Evolutionary conservation across 1,140 invertebrate species (phyloP).

Genomic region (Proales similis): DNA sequence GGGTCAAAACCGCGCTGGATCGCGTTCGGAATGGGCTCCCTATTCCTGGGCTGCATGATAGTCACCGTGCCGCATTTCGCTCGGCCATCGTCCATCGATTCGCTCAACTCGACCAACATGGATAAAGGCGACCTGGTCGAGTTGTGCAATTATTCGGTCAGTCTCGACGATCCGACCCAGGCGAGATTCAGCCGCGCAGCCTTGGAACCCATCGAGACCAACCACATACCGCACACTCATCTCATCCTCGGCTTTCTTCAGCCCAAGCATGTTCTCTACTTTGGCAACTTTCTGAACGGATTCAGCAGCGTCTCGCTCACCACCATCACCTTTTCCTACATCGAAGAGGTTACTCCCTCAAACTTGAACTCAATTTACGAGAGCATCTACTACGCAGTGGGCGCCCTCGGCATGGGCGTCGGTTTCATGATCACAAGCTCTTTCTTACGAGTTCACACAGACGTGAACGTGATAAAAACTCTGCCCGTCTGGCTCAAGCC

Average conservation of each 20-base stretch:
- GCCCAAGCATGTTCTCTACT: constrained; percentile 15
- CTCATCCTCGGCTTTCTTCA: constrained; percentile 15
- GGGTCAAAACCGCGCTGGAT: constrained; percentile 31
- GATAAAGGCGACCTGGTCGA: constrained; percentile 5
- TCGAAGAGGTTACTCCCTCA: constrained; percentile 24
- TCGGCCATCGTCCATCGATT: constrained; percentile 5
- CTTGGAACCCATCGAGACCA: too few species aligned
- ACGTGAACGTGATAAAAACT: constrained; percentile 7
- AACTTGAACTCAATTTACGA: constrained; percentile 14
- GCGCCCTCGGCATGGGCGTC: constrained; percentile 30
- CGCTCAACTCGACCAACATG: constrained; percentile 6
- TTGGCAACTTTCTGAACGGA: constrained; percentile 26
- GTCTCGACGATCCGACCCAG: background rate
- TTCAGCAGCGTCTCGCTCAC: constrained; percentile 26
- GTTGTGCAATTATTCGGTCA: constrained; percentile 16
- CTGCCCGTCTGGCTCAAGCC: constrained; percentile 27
- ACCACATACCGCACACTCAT: too few species aligned
- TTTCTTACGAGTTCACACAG: constrained; percentile 19
- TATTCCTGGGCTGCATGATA: constrained; percentile 29
- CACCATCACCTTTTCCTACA: constrained; percentile 34
- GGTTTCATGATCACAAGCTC: constrained; percentile 33
- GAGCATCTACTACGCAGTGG: constrained; percentile 13
- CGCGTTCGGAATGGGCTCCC: constrained; percentile 19
- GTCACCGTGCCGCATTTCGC: constrained; percentile 16
- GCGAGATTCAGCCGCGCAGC: too few species aligned